Evolutionary conservation across 2,888 invertebrate genomes (phyloP).

Genomic region (Tipula confusa): DNA sequence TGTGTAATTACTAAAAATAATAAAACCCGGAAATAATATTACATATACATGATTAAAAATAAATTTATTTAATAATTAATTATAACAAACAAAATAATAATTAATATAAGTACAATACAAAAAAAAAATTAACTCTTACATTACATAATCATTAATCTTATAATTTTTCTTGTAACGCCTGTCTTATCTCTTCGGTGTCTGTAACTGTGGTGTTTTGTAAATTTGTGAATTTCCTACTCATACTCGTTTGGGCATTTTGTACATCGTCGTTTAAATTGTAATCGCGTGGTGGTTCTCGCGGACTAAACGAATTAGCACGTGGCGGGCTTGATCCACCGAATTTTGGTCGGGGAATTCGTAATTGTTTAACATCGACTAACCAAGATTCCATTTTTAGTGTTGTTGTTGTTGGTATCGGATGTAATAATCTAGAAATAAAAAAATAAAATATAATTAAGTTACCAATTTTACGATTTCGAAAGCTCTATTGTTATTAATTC

Average conservation of each 20-base stretch:
- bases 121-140: not conserved
- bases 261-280: constrained; percentile 62
- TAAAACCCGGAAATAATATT: not conserved
- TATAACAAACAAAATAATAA: constrained; percentile 3
- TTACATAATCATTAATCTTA: constrained; percentile 44
- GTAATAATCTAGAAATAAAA: not conserved
- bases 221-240: constrained; percentile 51
- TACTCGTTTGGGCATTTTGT: constrained; percentile 51
- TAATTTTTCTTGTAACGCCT: constrained; percentile 71
- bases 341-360: constrained; percentile 80
- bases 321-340: constrained; percentile 55
- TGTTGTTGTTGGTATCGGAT: not conserved
- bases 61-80: constrained; percentile 29
- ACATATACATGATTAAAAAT: not conserved
- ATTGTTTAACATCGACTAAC: constrained; percentile 77
- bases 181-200: constrained; percentile 70
- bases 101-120: not conserved
- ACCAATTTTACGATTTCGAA: not conserved
- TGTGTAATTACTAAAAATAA: not conserved
- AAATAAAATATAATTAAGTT: not conserved
- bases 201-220: constrained; percentile 54
- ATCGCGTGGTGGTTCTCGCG: constrained; percentile 73
- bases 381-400: constrained; percentile 83
- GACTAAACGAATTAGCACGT: constrained; percentile 49
- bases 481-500: not conserved